phyloP scores from a whole-genome alignment of 2,113 vertebrate species.

The Anarhynchus alexandrinus region DNA sequence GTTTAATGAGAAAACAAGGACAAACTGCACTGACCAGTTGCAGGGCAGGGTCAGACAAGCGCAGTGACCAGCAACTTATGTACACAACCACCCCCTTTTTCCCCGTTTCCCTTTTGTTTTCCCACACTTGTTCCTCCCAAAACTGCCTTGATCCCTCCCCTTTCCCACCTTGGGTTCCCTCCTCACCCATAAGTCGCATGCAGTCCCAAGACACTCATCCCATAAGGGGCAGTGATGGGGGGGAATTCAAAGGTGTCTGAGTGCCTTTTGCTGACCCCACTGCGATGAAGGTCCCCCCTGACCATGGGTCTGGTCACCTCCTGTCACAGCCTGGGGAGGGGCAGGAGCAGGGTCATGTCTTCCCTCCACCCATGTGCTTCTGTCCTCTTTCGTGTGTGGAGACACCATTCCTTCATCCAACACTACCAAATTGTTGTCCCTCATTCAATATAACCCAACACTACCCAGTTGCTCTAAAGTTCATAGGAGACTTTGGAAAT shows the following conservation, averaged over 20 bases:
- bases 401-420: not conserved
- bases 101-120: not conserved
- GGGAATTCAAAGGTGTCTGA: rapidly evolving
- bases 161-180: not conserved
- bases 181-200: rapidly evolving
- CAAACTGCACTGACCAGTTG: rapidly evolving
- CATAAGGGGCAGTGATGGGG: not conserved
- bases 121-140: not conserved
- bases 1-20: not conserved
- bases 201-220: not conserved
- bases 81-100: not conserved
- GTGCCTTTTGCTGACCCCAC: not conserved
- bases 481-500: not conserved
- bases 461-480: not conserved
- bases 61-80: rapidly evolving
- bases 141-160: not conserved
- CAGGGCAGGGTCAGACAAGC: not conserved
- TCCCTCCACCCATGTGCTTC: not conserved
- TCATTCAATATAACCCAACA: not conserved
- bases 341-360: not conserved
- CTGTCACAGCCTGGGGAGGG: not conserved
- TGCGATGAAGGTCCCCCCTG: rapidly evolving
- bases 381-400: not conserved
- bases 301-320: not conserved
- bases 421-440: not conserved